Evolutionary conservation across 2,113 vertebrate genomes (phyloP), one percentile per base, ranked within the genome.

Genomic region (Thoracochromis brauschi): DNA sequence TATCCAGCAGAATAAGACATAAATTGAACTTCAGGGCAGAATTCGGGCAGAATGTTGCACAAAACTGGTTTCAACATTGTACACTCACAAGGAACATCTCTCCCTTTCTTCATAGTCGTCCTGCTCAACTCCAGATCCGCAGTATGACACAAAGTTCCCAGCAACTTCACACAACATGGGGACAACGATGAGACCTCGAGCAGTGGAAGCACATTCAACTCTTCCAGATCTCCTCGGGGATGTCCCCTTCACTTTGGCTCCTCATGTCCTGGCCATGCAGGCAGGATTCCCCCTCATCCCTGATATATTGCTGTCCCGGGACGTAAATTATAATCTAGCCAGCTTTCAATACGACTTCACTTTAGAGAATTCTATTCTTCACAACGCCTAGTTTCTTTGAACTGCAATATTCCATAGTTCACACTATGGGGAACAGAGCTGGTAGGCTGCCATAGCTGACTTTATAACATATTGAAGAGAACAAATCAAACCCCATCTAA

Each of bases 291-390:
- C 91, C 9, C 95, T 96, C 8, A 89, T 97, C 47, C 97, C 98
- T 0, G 97, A 98, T 68, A 94, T 96, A 21, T 89, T 97, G 79
- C 95, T 98, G 85, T 93, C 96, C 87, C 95, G 91, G 12, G 95
- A 99, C 89, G 90, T 97, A 57, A 97, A 92, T 57, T 97, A 97
- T 91, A 96, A 95, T 65, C 94, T 99, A 90, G 95, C 97, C 68
- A 96, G 94, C 79, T 99, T 98, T 93, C 97, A 97, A 93, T 99
- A 99, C 21, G 99, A 99, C 95, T 99, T 99, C 89, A 98, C 97
- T 13, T 96, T 99, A 86, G 99, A 99, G 93, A 99, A 99, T 94
- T 98, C 99, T 3, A 97, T 99, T 85, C 97, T 99, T 54, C 97
- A 96, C 86, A 96, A 97, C 49, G 94, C 89, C 0, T 99, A 96